phyloP scores from a whole-genome alignment of 2,888 invertebrate genomes.

The Acanthacorydalis orientalis region DNA sequence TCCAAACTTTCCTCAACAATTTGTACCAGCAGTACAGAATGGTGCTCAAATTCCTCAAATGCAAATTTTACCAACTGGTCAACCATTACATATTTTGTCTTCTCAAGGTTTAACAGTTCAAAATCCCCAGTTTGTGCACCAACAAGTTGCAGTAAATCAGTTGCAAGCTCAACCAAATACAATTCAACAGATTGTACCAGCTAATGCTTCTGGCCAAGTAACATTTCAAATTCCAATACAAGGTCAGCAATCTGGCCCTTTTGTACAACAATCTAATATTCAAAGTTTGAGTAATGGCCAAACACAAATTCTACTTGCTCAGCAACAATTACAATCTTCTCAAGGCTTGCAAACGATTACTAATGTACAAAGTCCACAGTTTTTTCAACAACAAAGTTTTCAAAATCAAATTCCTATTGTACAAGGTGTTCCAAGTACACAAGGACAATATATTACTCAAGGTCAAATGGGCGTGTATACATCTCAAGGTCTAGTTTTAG shows the following conservation, averaged over 20 bases:
- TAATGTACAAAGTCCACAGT: not conserved
- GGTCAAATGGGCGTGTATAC: conserved; percentile 4
- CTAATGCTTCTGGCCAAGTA: not conserved
- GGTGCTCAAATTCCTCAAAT: conserved; percentile 2
- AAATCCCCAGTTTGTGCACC: conserved; percentile 2
- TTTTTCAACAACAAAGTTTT: conserved; percentile 3
- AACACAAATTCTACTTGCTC: conserved; percentile 1
- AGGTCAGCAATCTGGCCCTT: not conserved
- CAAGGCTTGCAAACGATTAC: conserved; percentile 1
- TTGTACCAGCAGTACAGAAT: conserved; percentile 1
- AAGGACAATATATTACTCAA: not conserved
- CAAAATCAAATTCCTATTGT: conserved; percentile 3
- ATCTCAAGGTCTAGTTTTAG: conserved; percentile 4
- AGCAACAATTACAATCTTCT: conserved; percentile 4
- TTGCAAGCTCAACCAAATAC: not conserved
- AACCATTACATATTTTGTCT: conserved; percentile 4
- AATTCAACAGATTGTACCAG: conserved; percentile 2
- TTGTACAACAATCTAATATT: not conserved
- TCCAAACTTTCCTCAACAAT: conserved; percentile 1
- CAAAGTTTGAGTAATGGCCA: not conserved
- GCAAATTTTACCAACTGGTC: conserved; percentile 3
- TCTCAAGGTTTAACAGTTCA: conserved; percentile 4
- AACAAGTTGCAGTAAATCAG: not conserved
- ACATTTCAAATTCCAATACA: conserved; percentile 6
- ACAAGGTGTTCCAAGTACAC: not conserved